Evolutionary conservation across 2,888 invertebrate species (phyloP).

Genomic region (Andrena hattorfiana): DNA sequence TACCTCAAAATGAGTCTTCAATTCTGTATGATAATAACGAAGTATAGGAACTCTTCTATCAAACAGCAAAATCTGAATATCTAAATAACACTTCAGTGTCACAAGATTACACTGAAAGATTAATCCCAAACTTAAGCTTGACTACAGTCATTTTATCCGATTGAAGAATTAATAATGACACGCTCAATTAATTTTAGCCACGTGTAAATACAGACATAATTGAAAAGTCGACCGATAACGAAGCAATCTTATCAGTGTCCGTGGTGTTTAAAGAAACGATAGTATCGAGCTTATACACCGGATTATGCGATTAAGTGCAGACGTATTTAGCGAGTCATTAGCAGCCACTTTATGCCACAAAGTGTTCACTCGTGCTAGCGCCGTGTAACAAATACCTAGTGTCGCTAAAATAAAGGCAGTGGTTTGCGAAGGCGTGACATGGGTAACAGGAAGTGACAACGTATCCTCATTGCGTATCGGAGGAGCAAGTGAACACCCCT

Average conservation of each 20-base stretch:
- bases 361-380: slow-evolving; percentile 27
- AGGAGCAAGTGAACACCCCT: slow-evolving; percentile 40
- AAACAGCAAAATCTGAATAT: too few relatives aligned
- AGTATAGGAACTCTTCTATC: too few relatives aligned
- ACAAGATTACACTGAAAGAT: too few relatives aligned
- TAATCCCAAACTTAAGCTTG: too few relatives aligned
- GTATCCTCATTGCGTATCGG: slow-evolving; percentile 61
- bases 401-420: slow-evolving; percentile 48
- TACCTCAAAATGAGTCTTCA: too few relatives aligned
- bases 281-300: background rate
- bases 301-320: slow-evolving; percentile 19
- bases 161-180: background rate
- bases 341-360: slow-evolving; percentile 27
- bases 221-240: slow-evolving; percentile 7
- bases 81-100: too few relatives aligned
- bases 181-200: background rate
- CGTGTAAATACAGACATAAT: background rate
- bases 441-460: slow-evolving; percentile 78
- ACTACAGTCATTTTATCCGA: too few relatives aligned
- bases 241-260: background rate
- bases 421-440: slow-evolving; percentile 57
- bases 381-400: slow-evolving; percentile 33
- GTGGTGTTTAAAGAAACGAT: background rate
- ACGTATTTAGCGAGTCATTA: slow-evolving; percentile 33
- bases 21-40: too few relatives aligned